Evolutionary conservation across 2,888 invertebrate species (phyloP).

Genomic region (Synanthedon tipuliformis): DNA sequence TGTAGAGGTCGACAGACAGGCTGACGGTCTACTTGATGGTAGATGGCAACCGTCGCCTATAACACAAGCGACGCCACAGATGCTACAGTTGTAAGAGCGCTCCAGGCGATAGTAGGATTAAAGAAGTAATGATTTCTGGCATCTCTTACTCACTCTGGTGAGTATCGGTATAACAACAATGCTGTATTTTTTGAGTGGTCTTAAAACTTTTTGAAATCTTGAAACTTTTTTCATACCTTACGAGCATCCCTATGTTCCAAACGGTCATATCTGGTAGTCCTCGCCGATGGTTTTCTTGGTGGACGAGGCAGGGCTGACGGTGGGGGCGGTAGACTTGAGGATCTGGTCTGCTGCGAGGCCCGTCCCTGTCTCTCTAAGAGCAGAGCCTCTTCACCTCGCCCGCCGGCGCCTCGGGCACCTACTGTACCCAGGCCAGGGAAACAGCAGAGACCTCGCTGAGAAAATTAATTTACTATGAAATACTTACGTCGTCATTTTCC

Average conservation of each 20-base stretch:
- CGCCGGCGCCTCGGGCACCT: constrained; percentile 54
- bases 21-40: too few species aligned
- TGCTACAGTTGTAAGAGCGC: too few species aligned
- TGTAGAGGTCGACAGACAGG: too few species aligned
- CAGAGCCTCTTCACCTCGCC: constrained; percentile 76
- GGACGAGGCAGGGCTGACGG: constrained; percentile 81
- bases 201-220: too few species aligned
- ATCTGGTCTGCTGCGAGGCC: constrained; percentile 79
- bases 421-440: constrained; percentile 73
- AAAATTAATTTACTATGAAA: not conserved
- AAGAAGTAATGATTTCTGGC: too few species aligned
- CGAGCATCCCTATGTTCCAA: constrained; percentile 58
- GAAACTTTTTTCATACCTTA: constrained; percentile 28
- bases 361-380: constrained; percentile 82
- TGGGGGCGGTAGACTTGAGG: constrained; percentile 75
- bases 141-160: too few species aligned
- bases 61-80: too few species aligned
- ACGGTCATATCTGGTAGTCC: constrained; percentile 76
- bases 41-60: too few species aligned
- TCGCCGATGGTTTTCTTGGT: constrained; percentile 70
- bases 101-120: too few species aligned
- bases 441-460: constrained; percentile 85
- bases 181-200: too few species aligned
- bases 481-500: too few species aligned
- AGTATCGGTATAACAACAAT: too few species aligned